These are phyloP conservation scores for Rhinogobio ventralis DNA, from an alignment of 2,797 vertebrate species.

Conservation along the genomic window DNA sequence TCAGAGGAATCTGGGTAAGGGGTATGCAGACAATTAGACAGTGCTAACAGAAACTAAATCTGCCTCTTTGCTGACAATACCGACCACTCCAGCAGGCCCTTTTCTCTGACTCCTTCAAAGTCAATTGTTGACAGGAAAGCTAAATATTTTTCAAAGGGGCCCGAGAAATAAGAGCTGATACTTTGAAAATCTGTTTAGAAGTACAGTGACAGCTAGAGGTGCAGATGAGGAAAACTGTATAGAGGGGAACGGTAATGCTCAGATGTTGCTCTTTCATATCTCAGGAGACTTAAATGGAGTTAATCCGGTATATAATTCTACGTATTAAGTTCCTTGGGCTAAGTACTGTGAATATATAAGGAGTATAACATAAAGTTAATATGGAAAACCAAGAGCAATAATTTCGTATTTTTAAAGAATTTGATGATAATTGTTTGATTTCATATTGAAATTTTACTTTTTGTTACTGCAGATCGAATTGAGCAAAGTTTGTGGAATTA, in stretches of 20 bases:
- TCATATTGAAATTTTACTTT: not conserved
- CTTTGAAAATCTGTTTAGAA: not conserved
- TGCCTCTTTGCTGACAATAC: slow-evolving; percentile 44
- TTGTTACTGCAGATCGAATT: not conserved
- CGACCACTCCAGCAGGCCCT: slow-evolving; percentile 33
- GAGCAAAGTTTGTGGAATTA: not conserved
- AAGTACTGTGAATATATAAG: not conserved
- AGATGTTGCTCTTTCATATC: not conserved
- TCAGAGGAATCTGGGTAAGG: slow-evolving; percentile 57
- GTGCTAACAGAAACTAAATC: slow-evolving; percentile 54
- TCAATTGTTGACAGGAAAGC: slow-evolving; percentile 50
- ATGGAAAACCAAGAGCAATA: not conserved
- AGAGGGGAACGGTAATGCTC: not conserved
- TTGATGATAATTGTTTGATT: not conserved
- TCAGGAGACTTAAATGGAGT: not conserved
- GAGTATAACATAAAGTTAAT: not conserved
- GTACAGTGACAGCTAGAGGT: slow-evolving; percentile 14
- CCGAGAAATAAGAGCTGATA: slow-evolving; percentile 13
- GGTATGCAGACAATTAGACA: slow-evolving; percentile 47
- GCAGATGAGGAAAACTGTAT: not conserved
- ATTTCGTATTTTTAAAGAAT: not conserved
- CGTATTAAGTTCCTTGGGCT: not conserved
- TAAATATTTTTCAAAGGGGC: slow-evolving; percentile 48
- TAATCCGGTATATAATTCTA: not conserved
- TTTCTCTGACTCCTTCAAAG: slow-evolving; percentile 41